These are phyloP conservation scores for Oryzias woworae DNA, from an alignment of 2,113 vertebrate species.

Conservation along the genomic window DNA sequence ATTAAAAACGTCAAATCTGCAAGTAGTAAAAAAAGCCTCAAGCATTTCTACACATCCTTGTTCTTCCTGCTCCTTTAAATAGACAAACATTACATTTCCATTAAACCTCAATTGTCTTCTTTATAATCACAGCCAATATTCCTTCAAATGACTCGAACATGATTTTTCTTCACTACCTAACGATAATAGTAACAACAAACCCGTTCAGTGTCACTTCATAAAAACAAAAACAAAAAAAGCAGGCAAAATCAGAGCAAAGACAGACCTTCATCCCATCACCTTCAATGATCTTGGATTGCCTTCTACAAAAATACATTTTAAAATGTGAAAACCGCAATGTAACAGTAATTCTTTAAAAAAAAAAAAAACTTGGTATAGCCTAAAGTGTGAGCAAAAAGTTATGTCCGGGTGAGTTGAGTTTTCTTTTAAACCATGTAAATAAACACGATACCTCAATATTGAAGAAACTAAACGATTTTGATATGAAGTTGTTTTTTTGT, in stretches of 20 bases:
- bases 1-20: constrained; percentile 16
- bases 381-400: background rate
- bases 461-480: too few relatives aligned
- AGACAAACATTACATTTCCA: constrained; percentile 14
- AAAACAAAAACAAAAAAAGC: constrained; percentile 13
- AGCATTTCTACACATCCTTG: constrained; percentile 11
- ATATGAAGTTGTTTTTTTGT: too few relatives aligned
- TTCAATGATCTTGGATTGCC: constrained; percentile 37
- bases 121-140: constrained; percentile 7
- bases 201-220: constrained; percentile 7
- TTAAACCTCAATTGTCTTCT: background rate
- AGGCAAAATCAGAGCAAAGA: constrained; percentile 2
- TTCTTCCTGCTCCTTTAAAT: constrained; percentile 49
- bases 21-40: constrained; percentile 17
- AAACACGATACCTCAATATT: too few relatives aligned
- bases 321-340: background rate
- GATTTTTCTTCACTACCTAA: constrained; percentile 2
- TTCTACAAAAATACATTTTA: background rate
- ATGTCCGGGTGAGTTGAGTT: background rate
- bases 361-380: background rate
- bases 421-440: too few relatives aligned
- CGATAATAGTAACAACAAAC: constrained; percentile 1
- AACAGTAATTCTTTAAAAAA: background rate
- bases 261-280: constrained; percentile 46
- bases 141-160: constrained; percentile 5